Evolutionary conservation across 2,797 vertebrate species (phyloP).

Genomic region (Hippoglossus hippoglossus): DNA sequence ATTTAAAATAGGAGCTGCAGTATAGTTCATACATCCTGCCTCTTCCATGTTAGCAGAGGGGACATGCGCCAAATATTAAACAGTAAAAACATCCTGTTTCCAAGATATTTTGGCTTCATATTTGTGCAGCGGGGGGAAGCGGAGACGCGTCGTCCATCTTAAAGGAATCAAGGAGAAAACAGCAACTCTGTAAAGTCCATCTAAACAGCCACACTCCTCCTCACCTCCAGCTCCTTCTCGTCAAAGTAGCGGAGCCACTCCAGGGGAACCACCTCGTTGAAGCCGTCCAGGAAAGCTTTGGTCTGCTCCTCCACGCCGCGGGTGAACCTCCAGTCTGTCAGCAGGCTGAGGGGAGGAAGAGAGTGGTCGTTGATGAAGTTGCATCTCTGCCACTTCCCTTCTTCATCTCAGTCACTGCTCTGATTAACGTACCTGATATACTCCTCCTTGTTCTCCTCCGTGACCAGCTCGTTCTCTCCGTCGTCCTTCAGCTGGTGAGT

Average conservation of each 20-base stretch:
- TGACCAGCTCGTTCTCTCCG: constrained; percentile 94
- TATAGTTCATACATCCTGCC: too few species aligned
- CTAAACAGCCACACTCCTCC: constrained; percentile 2
- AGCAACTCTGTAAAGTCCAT: too few species aligned
- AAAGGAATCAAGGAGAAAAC: too few species aligned
- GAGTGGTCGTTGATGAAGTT: neutral
- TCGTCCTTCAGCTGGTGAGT: constrained; percentile 95
- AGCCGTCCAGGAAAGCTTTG: constrained; percentile 96
- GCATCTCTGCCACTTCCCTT: too few species aligned
- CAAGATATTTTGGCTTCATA: too few species aligned
- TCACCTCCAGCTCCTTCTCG: constrained; percentile 97
- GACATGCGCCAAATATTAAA: too few species aligned
- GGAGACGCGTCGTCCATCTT: too few species aligned
- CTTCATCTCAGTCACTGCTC: too few species aligned
- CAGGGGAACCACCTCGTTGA: constrained; percentile 96
- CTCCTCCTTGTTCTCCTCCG: constrained; percentile 96
- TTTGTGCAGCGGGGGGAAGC: too few species aligned
- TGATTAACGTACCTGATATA: constrained; percentile 89
- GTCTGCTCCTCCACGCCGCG: constrained; percentile 97
- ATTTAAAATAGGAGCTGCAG: too few species aligned
- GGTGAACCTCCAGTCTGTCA: constrained; percentile 97
- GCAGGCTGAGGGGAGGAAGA: constrained; percentile 81
- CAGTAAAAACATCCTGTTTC: too few species aligned
- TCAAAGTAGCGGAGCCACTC: constrained; percentile 98
- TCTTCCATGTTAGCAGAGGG: too few species aligned